Conservation (phyloP, 92 coral and sea anemone species). For the Anthopleura xanthogrammica region DNA sequence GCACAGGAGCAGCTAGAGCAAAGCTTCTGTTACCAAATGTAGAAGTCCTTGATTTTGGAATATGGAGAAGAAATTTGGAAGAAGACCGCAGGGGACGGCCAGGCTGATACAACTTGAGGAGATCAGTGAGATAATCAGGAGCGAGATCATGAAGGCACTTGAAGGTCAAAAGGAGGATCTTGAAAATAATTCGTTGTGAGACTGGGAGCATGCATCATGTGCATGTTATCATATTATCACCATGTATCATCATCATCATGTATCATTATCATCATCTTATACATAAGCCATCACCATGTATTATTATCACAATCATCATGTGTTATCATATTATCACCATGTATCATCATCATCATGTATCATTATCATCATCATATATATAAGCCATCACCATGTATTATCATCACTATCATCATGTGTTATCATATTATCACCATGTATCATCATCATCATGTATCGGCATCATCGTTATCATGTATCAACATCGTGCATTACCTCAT, state of each 20-base stretch:
- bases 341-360: background rate
- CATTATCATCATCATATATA: background rate
- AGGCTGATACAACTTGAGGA: too few species aligned
- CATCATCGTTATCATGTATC: background rate
- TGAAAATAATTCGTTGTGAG: too few species aligned
- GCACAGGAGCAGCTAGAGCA: too few species aligned
- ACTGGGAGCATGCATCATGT: background rate
- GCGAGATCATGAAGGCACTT: too few species aligned
- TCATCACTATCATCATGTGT: background rate
- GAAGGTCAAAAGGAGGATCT: too few species aligned
- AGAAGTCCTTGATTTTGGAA: too few species aligned
- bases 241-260: background rate
- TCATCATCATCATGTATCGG: slow-evolving; percentile 1
- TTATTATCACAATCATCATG: background rate
- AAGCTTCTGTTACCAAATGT: too few species aligned
- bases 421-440: background rate
- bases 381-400: background rate
- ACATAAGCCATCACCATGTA: background rate
- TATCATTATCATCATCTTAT: background rate
- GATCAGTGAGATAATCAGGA: too few species aligned
- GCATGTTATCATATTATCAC: background rate
- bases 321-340: background rate
- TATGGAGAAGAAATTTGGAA: too few species aligned
- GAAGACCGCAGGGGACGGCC: too few species aligned
- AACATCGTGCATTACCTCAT: background rate